A percentile compares a stretch with the other conserved stretches of the same genome.
Conservation (phyloP, 2,113 vertebrate species). For the Lamprotornis superbus region DNA sequence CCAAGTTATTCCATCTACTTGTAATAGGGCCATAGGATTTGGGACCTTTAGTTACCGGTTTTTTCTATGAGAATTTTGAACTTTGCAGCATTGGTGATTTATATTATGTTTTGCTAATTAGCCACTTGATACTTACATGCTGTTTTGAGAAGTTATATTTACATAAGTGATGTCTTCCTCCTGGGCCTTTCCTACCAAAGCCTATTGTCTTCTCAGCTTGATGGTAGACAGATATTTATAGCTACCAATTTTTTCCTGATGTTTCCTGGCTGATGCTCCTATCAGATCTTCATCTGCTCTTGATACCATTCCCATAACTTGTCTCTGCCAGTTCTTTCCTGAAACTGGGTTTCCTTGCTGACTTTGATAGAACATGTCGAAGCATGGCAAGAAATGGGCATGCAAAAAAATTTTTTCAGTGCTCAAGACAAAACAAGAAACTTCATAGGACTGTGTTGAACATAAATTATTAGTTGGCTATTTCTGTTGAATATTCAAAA, state of each 20-base stretch:
- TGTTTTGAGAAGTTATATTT: slow-evolving; percentile 6
- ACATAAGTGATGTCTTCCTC: not conserved
- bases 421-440: not conserved
- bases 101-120: not conserved
- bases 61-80: not conserved
- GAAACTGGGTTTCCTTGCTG: not conserved
- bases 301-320: not conserved
- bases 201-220: not conserved
- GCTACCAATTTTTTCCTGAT: not conserved
- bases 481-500: not conserved
- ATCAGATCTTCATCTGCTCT: not conserved
- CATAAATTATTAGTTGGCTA: not conserved
- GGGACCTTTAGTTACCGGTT: not conserved
- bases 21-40: not conserved
- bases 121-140: not conserved
- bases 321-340: not conserved
- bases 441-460: not conserved
- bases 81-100: not conserved
- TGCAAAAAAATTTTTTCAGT: not conserved
- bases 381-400: not conserved
- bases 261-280: not conserved
- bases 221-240: not conserved
- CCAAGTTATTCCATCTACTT: not conserved
- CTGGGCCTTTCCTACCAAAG: not conserved
- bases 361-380: not conserved